A percentile compares a stretch with the other conserved stretches of the same genome.
Conservation (phyloP, 2,888 invertebrate genomes). For the Antitype chi region DNA sequence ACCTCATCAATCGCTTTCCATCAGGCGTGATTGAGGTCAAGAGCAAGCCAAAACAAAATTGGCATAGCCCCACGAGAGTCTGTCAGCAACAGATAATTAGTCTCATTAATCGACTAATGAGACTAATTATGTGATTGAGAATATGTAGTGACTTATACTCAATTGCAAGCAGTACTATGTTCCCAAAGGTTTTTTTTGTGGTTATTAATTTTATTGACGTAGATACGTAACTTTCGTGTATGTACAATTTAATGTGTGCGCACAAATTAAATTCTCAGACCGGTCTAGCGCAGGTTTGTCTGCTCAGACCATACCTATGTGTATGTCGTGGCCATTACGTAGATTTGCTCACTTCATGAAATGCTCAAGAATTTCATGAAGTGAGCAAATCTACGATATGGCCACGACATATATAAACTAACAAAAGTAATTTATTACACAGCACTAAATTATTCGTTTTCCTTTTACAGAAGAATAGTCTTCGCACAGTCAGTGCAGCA, state of each 20-base stretch:
- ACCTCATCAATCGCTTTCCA: too few relatives aligned
- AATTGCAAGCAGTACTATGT: not conserved
- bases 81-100: not conserved
- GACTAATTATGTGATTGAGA: too few relatives aligned
- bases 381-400: too few relatives aligned
- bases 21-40: too few relatives aligned
- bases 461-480: slow-evolving; percentile 55
- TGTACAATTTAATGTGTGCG: not conserved
- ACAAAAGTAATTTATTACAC: not conserved
- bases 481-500: slow-evolving; percentile 51
- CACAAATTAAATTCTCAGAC: not conserved
- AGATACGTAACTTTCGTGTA: not conserved
- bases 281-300: not conserved
- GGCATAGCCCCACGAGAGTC: not conserved
- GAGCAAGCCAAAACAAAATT: too few relatives aligned
- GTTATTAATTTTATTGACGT: not conserved
- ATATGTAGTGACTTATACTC: not conserved
- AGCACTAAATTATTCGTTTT: not conserved
- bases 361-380: too few relatives aligned
- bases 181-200: not conserved
- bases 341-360: too few relatives aligned
- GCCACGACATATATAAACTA: too few relatives aligned
- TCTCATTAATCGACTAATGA: not conserved
- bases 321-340: too few relatives aligned
- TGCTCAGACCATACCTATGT: too few relatives aligned